Conservation (phyloP, 2,113 vertebrate species). For the Indicator maculatus region DNA sequence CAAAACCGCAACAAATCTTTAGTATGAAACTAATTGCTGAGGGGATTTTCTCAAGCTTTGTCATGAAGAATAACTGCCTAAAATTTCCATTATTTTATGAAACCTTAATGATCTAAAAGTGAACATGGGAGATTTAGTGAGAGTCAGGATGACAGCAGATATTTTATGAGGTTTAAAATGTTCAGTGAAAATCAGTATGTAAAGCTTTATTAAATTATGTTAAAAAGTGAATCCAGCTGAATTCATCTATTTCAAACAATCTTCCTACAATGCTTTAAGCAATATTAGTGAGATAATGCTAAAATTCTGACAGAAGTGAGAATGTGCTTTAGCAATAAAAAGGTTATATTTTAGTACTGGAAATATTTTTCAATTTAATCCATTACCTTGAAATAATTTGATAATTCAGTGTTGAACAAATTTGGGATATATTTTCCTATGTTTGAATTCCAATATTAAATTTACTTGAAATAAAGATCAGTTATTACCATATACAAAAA, state of each 20-base stretch:
- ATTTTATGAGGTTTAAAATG: background rate
- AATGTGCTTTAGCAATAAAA: background rate
- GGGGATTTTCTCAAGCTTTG: background rate
- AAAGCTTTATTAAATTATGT: background rate
- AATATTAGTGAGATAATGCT: background rate
- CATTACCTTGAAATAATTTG: background rate
- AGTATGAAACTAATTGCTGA: background rate
- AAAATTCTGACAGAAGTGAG: background rate
- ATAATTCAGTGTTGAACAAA: background rate
- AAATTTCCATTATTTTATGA: background rate
- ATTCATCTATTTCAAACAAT: rapidly evolving
- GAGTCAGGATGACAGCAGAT: background rate
- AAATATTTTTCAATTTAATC: background rate
- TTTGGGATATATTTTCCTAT: background rate
- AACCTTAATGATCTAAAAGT: background rate
- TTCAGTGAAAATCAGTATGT: background rate
- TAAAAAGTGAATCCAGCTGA: background rate
- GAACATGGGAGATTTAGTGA: background rate
- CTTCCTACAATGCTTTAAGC: background rate
- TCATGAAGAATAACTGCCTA: background rate
- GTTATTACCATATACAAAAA: background rate
- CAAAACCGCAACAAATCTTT: background rate
- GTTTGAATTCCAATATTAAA: background rate
- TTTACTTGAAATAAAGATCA: background rate
- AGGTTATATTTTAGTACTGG: background rate